Percentiles rank a stretch among this genome's conserved stretches.
These are phyloP conservation scores for Polia nebulosa DNA, from an alignment of 2,888 invertebrate species.

Conservation along the genomic window DNA sequence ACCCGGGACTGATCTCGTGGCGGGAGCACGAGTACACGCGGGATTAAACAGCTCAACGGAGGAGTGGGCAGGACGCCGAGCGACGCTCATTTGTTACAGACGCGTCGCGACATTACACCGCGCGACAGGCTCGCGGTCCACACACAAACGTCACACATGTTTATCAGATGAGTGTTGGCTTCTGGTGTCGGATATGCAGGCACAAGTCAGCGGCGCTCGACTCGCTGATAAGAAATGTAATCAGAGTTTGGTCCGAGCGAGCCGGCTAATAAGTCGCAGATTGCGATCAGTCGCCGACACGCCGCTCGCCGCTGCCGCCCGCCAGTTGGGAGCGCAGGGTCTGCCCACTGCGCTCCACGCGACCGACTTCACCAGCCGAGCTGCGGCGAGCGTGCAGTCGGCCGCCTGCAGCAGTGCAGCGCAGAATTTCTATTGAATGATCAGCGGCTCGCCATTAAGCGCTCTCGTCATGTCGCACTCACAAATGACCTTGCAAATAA, in stretches of 20 bases:
- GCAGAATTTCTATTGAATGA: no score
- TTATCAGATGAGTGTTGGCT: neutral
- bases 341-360: no score
- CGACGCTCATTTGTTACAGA: neutral
- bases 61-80: conserved; percentile 1
- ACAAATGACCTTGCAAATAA: no score
- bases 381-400: no score
- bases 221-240: conserved; percentile 1
- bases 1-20: conserved; percentile 7
- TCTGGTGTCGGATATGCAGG: neutral
- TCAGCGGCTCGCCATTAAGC: no score
- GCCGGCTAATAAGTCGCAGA: neutral
- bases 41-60: conserved; percentile 41
- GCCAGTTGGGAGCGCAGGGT: neutral
- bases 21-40: neutral
- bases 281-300: neutral
- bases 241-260: neutral
- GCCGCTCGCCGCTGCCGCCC: neutral
- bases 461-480: no score
- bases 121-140: neutral
- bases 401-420: no score
- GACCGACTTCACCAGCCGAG: no score
- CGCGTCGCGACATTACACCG: neutral
- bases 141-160: neutral
- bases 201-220: neutral